Evolutionary conservation across 1,140 invertebrate species (phyloP).

Genomic region (Teleogryllus occipitalis): DNA sequence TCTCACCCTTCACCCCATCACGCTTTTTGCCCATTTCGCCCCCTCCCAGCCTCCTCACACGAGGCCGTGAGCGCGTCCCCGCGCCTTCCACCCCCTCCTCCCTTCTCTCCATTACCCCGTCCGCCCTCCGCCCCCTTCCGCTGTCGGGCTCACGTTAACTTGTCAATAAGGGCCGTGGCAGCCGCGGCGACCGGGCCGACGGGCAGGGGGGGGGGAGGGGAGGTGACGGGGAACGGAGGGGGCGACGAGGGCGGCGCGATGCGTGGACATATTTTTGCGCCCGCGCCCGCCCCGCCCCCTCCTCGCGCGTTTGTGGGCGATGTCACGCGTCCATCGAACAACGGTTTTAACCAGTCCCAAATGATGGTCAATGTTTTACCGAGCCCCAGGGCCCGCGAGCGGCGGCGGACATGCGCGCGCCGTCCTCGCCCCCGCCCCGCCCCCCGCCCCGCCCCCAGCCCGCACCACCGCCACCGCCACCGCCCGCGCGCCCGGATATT

Average conservation of each 20-base stretch:
- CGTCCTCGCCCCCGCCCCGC: too few relatives aligned
- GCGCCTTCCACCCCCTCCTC: neutral
- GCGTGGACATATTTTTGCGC: neutral
- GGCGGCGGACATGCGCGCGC: neutral
- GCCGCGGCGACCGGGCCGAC: neutral
- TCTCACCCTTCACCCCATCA: neutral
- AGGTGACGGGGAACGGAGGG: too few relatives aligned
- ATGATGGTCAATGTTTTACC: constrained; percentile 1
- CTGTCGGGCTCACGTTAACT: neutral
- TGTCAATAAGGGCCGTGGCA: neutral
- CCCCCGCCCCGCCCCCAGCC: too few relatives aligned
- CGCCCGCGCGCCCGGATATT: neutral
- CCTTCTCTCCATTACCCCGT: neutral
- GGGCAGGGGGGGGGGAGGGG: too few relatives aligned
- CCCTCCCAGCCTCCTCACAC: neutral
- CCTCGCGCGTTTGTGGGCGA: neutral
- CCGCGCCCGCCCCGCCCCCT: too few relatives aligned
- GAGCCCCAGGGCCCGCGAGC: neutral
- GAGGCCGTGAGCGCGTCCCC: neutral
- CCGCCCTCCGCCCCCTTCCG: neutral
- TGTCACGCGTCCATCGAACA: constrained; percentile 3
- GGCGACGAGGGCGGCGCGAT: too few relatives aligned
- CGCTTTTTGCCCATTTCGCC: neutral
- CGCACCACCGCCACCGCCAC: too few relatives aligned
- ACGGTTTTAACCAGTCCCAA: constrained; percentile 3